Base-by-base conservation (phyloP, 2,113 vertebrate species). In the Notothenia rossii region DNA sequence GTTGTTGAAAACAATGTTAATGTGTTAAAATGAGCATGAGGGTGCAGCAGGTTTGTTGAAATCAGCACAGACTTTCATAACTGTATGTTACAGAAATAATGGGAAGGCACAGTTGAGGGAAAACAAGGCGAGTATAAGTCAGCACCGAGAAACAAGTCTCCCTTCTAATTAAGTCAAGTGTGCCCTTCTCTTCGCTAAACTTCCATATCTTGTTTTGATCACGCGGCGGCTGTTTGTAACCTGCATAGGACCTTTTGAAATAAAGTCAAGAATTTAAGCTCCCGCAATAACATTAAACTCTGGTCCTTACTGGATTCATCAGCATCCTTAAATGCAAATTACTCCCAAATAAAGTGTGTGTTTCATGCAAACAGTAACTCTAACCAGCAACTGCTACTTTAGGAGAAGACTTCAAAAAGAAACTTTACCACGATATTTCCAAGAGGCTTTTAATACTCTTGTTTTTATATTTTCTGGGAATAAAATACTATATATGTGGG, bases 161-260 rank as follows among this genome's bases (percentile, higher is more conserved):
- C 67, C 76, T 72, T 45, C 85, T 94, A 93, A 94, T 94, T 87
- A 82, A 93, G 93, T 94, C 88, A 92, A 83, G 81, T 72, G 83
- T 86, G 64, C 77, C 84, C 74, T 86, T 88, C 85, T 91, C 84
- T 77, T 89, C 78, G 78, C 88, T 75, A 86, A 79, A 91, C 86
- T 90, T 92, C 87, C 86, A 88, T 84, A 89, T 91, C 85, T 87
- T 81, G 81, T 86, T 90, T 79, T 88, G 82, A 92, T 90, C 80
- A 20, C 3, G 5, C 45, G 29, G 81, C 56, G 70, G 79, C 90
- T 81, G 77, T 69, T 60, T 22, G 65, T 91, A 87, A 85, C 88
- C 70, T 90, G 86, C 75, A 43, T 22, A 29, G 46, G 63, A 81
- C 60, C 22, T 66, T 59, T 67, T 73, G 22, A 83, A 88, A 83